Evolutionary conservation across 2,113 vertebrate genomes (phyloP).

Genomic region (Mobula hypostoma): DNA sequence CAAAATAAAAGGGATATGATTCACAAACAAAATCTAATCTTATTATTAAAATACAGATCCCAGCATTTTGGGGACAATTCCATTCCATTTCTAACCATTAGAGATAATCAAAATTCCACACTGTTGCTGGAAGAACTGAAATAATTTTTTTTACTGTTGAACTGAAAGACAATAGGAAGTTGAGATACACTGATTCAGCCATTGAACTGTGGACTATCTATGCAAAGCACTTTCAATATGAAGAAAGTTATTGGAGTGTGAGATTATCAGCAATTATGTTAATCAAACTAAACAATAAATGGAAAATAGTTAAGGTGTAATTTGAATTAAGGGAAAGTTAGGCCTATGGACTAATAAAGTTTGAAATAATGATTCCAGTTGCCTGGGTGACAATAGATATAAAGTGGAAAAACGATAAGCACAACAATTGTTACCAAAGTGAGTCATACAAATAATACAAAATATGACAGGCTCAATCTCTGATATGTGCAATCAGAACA

Average conservation of each 20-base stretch:
- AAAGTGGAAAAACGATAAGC: slow-evolving; percentile 4
- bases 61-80: not conserved
- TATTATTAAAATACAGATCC: not conserved
- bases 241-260: not conserved
- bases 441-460: not conserved
- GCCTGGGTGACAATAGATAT: not conserved
- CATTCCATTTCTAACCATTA: not conserved
- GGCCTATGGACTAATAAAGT: not conserved
- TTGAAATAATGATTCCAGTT: not conserved
- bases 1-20: not conserved
- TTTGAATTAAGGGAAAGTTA: not conserved
- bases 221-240: not conserved
- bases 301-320: not conserved
- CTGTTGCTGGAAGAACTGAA: not conserved
- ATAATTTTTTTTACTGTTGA: not conserved
- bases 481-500: not conserved
- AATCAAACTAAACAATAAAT: not conserved
- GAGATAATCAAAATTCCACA: not conserved
- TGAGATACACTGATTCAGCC: not conserved
- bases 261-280: not conserved
- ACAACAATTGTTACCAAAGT: not conserved
- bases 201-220: not conserved
- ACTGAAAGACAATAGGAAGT: not conserved
- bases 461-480: not conserved
- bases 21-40: too few species aligned